Percentiles rank a stretch among this genome's conserved stretches.
Evolutionary conservation across 2,888 invertebrate genomes (phyloP).

Genomic region (Caenorhabditis sp.): DNA sequence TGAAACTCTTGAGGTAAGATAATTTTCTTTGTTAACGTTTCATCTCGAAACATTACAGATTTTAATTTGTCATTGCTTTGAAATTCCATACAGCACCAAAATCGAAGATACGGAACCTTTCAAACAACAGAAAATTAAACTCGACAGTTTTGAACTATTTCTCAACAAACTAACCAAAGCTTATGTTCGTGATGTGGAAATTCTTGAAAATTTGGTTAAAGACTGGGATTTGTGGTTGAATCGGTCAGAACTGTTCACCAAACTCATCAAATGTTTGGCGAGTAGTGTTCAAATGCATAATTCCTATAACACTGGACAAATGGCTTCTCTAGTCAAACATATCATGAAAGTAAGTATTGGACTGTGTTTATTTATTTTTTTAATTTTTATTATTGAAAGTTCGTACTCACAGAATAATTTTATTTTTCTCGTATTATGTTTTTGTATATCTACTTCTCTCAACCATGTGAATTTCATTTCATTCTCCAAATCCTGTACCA

Average conservation of each 20-base stretch:
- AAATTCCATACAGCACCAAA: not conserved
- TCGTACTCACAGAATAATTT: too few species aligned
- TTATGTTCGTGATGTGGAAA: not conserved
- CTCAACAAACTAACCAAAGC: not conserved
- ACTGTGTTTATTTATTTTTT: too few species aligned
- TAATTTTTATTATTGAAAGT: too few species aligned
- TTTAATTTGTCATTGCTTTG: not conserved
- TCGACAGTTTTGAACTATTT: not conserved
- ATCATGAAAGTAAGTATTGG: not conserved
- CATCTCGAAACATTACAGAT: not conserved
- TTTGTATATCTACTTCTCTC: too few species aligned
- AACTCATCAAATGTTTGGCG: not conserved
- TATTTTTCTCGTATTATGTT: too few species aligned
- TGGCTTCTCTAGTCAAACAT: not conserved
- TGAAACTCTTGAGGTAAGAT: not conserved
- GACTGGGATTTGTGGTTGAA: conserved; percentile 3
- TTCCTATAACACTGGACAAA: not conserved
- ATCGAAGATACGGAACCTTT: not conserved
- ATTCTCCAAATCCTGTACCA: too few species aligned
- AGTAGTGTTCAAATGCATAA: not conserved
- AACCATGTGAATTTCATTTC: too few species aligned
- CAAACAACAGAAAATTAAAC: not conserved
- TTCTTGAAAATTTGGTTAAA: not conserved
- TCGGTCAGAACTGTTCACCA: not conserved
- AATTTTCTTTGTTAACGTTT: not conserved